Percentiles rank a stretch among this genome's conserved stretches.
These are phyloP conservation scores for Boloria euphrosyne DNA, from an alignment of 2,888 invertebrate species.

Conservation along the genomic window DNA sequence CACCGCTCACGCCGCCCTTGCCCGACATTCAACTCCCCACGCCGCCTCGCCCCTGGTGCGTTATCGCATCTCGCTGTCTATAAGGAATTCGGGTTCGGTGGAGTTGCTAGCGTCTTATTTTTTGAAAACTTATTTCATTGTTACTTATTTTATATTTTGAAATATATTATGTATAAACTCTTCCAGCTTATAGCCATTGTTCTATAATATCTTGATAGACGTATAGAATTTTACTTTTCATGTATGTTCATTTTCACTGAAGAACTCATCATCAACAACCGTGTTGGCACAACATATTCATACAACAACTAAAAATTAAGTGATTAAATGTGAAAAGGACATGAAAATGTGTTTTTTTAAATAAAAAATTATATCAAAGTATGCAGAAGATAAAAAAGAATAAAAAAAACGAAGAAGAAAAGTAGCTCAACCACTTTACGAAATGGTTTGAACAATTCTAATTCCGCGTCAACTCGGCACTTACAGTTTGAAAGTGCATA, in stretches of 20 bases:
- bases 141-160: too few species aligned
- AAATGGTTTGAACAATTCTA: background rate
- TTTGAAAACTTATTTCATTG: background rate
- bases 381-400: constrained; percentile 16
- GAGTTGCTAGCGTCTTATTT: constrained; percentile 25
- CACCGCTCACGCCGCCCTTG: constrained; percentile 81
- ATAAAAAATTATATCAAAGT: background rate
- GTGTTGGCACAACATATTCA: too few species aligned
- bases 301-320: too few species aligned
- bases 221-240: too few species aligned
- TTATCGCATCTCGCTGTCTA: constrained; percentile 55
- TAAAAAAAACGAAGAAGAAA: too few species aligned
- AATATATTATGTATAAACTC: too few species aligned
- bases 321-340: too few species aligned
- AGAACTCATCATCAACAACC: too few species aligned
- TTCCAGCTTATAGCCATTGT: too few species aligned
- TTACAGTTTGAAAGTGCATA: background rate
- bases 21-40: constrained; percentile 76
- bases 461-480: constrained; percentile 14
- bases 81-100: constrained; percentile 39
- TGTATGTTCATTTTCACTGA: too few species aligned
- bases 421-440: constrained; percentile 23
- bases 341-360: too few species aligned
- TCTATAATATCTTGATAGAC: too few species aligned
- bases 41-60: constrained; percentile 48